Evolutionary conservation across 2,888 invertebrate species (phyloP), one percentile per base, ranked within the genome.

Genomic region (Cotesia congregata): DNA sequence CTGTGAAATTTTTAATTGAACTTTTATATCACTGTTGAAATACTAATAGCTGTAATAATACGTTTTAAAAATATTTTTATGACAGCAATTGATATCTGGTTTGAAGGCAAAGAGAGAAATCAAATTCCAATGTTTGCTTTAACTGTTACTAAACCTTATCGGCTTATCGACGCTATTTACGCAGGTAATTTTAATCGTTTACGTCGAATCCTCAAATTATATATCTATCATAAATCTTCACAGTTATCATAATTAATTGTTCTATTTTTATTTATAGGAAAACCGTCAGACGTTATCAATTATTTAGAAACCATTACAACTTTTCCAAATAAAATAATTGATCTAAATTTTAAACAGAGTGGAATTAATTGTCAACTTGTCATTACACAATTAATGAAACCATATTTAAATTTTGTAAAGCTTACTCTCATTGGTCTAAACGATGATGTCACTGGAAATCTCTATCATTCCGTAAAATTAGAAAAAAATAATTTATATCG

Each of bases 81-180:
- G 30, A 30, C 74, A 87, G 87, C 87, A n/a, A 84, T 87, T 15
- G 86, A 87, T 65, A 83, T 75, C 7, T 83, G 82, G 79, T 83
- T 87, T 30, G 83, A 85, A 72, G 86, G 86, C 3, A 83, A 80
- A 70, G 86, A 86, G 61, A 79, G 86, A 30, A 85, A 85, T 75
- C 87, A 87, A 80, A 87, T 86, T 75, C 87, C 87, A n/a, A 87
- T 86, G 86, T 84, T 85, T 78, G 81, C 86, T n/a, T 82, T 81
- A 3, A 85, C 83, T 1, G 77, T 86, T 20, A 86, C 86, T 59
- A 85, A 86, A 78, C 85, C 87, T 0, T 87, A 83, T 77, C 82
- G 84, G 17, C 83, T 87, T 12, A 87, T 85, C 0, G 87, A 87
- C 70, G 82, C 82, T 12, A 74, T 82, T 73, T 76, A 79, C 69